A percentile compares a stretch with the other conserved stretches of the same genome.
These are phyloP conservation scores for Oryzias melastigma DNA, from an alignment of 2,113 vertebrate species.

Conservation along the genomic window DNA sequence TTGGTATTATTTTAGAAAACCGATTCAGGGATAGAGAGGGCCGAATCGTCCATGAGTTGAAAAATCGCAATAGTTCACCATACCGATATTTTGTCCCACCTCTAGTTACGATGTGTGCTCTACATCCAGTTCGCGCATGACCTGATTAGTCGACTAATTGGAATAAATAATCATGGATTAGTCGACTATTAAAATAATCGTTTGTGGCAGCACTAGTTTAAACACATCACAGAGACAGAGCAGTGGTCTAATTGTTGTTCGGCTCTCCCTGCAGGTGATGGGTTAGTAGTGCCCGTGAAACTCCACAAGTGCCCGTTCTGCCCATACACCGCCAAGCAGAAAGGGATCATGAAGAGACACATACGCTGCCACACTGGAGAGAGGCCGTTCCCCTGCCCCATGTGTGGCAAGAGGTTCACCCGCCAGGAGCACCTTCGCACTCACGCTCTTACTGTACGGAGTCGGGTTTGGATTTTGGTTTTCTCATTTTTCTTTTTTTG, in stretches of 20 bases:
- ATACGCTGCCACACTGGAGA: conserved; percentile 97
- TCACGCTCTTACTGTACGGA: conserved; percentile 89
- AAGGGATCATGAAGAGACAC: conserved; percentile 94
- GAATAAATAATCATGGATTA: no score
- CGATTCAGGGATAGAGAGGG: no score
- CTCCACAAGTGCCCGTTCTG: conserved; percentile 97
- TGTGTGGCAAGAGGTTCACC: conserved; percentile 94
- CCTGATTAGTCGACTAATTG: no score
- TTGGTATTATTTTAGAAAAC: no score
- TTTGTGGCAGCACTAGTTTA: no score
- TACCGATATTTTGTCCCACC: no score
- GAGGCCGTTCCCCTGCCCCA: conserved; percentile 92
- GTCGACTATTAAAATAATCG: no score
- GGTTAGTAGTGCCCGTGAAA: conserved; percentile 91
- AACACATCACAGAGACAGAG: not conserved
- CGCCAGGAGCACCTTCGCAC: conserved; percentile 95
- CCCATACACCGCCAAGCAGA: conserved; percentile 96
- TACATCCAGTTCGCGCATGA: no score
- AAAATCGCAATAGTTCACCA: no score
- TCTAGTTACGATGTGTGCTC: no score
- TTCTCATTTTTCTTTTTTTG: no score
- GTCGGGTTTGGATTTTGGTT: not conserved
- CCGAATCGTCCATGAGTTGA: no score
- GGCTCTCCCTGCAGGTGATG: conserved; percentile 80
- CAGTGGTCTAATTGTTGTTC: conserved; percentile 13